phyloP scores from a whole-genome alignment of 2,113 vertebrate species.

The Vicugna pacos region DNA sequence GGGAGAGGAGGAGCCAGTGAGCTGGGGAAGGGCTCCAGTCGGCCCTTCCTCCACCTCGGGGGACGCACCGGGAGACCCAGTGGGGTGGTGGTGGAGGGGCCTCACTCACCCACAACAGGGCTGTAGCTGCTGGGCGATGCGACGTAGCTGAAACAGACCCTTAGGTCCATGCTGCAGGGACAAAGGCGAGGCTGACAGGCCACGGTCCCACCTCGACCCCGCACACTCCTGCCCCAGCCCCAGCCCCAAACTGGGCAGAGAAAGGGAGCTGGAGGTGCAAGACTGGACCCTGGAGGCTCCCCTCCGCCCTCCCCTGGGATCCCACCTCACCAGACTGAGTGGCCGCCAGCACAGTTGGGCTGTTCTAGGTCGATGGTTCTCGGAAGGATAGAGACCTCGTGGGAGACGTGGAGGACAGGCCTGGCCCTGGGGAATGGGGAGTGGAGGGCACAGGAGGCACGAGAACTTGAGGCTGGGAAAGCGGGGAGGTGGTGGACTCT shows the following conservation, averaged over 20 bases:
- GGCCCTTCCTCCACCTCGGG: not conserved
- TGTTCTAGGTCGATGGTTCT: conserved; percentile 91
- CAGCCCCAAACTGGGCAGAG: not conserved
- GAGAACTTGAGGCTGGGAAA: not conserved
- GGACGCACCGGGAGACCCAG: not conserved
- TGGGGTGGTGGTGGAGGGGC: rapidly evolving
- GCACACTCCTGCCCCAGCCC: not conserved
- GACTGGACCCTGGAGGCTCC: not conserved
- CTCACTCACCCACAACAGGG: conserved; percentile 92
- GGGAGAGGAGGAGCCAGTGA: not conserved
- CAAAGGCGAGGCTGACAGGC: not conserved
- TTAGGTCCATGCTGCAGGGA: conserved; percentile 90
- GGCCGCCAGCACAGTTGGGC: conserved; percentile 89
- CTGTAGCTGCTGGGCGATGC: conserved; percentile 90
- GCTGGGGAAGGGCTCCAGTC: not conserved
- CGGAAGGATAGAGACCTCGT: conserved; percentile 88
- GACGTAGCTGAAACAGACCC: conserved; percentile 91
- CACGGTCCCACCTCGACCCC: not conserved
- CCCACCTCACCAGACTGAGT: conserved; percentile 90
- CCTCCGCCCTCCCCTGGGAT: not conserved
- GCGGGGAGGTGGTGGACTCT: too few relatives aligned
- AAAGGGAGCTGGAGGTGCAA: too few relatives aligned
- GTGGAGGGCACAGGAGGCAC: not conserved
- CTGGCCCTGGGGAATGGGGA: conserved; percentile 86
- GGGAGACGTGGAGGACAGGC: conserved; percentile 91